Base-by-base conservation (phyloP, 2,888 invertebrate genomes). In the Cephonodes hylas region DNA sequence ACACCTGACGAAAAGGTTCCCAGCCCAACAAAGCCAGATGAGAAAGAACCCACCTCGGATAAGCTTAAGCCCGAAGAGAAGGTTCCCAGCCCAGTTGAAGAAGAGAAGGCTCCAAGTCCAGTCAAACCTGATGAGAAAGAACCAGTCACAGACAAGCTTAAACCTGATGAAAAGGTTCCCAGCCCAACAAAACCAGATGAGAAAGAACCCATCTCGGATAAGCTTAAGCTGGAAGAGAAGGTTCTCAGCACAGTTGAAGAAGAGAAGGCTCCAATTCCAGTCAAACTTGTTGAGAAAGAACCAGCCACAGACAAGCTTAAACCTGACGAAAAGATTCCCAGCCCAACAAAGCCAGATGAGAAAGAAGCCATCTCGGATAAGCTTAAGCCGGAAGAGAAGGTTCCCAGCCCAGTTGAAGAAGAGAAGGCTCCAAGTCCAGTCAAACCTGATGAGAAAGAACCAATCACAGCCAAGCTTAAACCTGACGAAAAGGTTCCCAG, bases 231-330 rank as follows among this genome's bases (percentile, higher is more conserved):
- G n/a, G 0, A 64, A n/a, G n/a, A 65, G 8, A 45, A 31, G 0
- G 13, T 61, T 0, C 65, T 64, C 18, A 66, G 64, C 1, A 46
- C 34, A 0, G 60, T 64, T 0, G 38, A 25, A 0, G 59, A 56
- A 1, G 66, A 63, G 1, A 48, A 62, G 10, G 56, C 34, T 3
- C 23, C 34, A 8, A 22, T 23, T 34, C 56, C 18, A 0, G 57
- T 44, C 3, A 63, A 63, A 22, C 60, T 61, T 0, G 63, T 63
- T 1, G 62, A 61, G n/a, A n/a, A n/a, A n/a, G n/a, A n/a, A n/a
- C n/a, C n/a, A n/a, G n/a, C n/a, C n/a, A n/a, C n/a, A n/a, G n/a
- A n/a, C n/a, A n/a, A n/a, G n/a, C n/a, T n/a, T n/a, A n/a, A n/a
- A n/a, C n/a, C n/a, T n/a, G n/a, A n/a, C n/a, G n/a, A n/a, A n/a